Percentiles rank a stretch among this genome's conserved stretches.
Evolutionary conservation across 2,113 vertebrate species (phyloP).

Genomic region (Thalassoma bifasciatum): DNA sequence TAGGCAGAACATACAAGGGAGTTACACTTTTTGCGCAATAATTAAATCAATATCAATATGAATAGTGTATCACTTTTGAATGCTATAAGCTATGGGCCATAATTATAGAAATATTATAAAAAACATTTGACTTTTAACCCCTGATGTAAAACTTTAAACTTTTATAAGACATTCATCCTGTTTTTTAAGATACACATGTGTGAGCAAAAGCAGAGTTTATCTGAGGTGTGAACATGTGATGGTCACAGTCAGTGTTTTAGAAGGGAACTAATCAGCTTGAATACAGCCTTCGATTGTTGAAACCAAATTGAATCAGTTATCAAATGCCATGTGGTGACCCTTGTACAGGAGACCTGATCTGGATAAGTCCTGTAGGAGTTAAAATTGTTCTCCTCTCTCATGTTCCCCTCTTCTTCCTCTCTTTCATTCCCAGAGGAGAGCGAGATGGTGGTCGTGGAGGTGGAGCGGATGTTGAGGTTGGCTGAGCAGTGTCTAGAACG

Average conservation of each 20-base stretch:
- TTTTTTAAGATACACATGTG: background rate
- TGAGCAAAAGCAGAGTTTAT: background rate
- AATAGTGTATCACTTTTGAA: too few species aligned
- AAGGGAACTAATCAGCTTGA: conserved; percentile 40
- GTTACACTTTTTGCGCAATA: too few species aligned
- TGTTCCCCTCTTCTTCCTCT: conserved; percentile 1
- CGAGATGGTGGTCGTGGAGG: conserved; percentile 81
- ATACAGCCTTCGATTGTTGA: conserved; percentile 6
- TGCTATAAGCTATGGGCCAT: too few species aligned
- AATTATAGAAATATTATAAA: too few species aligned
- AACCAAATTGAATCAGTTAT: background rate
- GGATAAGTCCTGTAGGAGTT: background rate
- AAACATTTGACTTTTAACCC: too few species aligned
- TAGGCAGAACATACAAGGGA: too few species aligned
- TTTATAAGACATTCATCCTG: too few species aligned
- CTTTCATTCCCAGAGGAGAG: conserved; percentile 66
- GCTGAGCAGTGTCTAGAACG: conserved; percentile 95
- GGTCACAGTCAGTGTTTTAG: background rate
- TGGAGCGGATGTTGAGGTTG: conserved; percentile 91
- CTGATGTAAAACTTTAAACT: too few species aligned
- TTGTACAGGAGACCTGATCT: background rate
- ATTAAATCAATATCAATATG: too few species aligned
- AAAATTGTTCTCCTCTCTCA: background rate
- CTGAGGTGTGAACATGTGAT: background rate
- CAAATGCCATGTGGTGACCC: background rate